Base-by-base conservation (phyloP, 1,140 invertebrate genomes). In the Zaprionus tsacasi region DNA sequence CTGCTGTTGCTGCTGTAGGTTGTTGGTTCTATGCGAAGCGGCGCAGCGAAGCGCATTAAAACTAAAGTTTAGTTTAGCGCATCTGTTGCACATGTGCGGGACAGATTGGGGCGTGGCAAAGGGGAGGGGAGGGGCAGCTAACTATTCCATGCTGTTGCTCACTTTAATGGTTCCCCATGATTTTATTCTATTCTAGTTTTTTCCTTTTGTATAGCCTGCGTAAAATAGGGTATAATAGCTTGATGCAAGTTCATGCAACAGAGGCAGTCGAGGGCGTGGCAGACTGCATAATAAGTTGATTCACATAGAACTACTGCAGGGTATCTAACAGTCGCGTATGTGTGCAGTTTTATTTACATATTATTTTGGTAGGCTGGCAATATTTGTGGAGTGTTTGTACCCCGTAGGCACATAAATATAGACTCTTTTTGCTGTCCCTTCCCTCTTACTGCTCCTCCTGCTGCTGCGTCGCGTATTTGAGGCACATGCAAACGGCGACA, bases 401-500 rank as follows among this genome's bases (percentile, higher is more conserved):
- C 70, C 70, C 57, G 70, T 58, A 76, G 74, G 74, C 70, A 56
- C 58, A 70, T 70, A 76, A 75, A 70, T 70, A 50, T 64, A 54
- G 68, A 38, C 40, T 6, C 54, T 64, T 71, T 59, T 60, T 69
- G 75, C 36, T 48, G 48, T 3, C 27, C 27, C 27, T 30, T 0
- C 27, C 27, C 25, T 67, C 55, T 56, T 69, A 70, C 36, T 40
- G 36, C 33, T 21, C 50, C 36, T 36, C 12, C 48, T 25, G 11
- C 43, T 36, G 40, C n/a, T 15, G 40, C 15, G n/a, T 21, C 43
- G 38, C 63, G 55, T 67, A 67, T 67, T 38, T 59, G 17, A 66
- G 70, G 33, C 63, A 76, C 81, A 85, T 85, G 80, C 81, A 81
- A 85, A 81, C 75, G 64, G 80, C 82, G 75, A 85, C 78, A 86